Conservation (phyloP, 2,797 vertebrate species). For the Selene dorsalis region DNA sequence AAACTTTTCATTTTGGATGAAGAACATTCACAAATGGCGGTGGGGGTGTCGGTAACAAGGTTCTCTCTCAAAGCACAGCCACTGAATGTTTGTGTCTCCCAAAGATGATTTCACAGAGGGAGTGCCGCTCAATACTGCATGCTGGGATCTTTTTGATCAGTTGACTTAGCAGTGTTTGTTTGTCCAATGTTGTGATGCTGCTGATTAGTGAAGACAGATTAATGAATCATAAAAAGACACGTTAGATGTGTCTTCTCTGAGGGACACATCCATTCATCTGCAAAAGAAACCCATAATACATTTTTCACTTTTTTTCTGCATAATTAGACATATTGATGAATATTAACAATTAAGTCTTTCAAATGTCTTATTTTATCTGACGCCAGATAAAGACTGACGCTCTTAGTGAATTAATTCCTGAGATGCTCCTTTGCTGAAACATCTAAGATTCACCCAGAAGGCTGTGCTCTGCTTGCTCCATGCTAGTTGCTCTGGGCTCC, state of each 20-base stretch:
- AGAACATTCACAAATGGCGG: conserved; percentile 49
- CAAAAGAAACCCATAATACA: conserved; percentile 61
- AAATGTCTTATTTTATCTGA: conserved; percentile 79
- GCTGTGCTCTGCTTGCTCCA: conserved; percentile 65
- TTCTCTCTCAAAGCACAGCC: conserved; percentile 39
- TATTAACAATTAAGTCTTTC: conserved; percentile 84
- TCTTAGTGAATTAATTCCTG: conserved; percentile 71
- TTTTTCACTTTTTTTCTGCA: conserved; percentile 75
- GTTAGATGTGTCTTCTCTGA: conserved; percentile 71
- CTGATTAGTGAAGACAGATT: conserved; percentile 71
- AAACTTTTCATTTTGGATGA: conserved; percentile 73
- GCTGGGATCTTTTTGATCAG: conserved; percentile 66
- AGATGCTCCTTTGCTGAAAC: conserved; percentile 72
- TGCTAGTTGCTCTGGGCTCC: conserved; percentile 64
- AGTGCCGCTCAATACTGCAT: conserved; percentile 65
- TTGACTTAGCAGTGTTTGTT: conserved; percentile 74
- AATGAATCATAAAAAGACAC: conserved; percentile 80
- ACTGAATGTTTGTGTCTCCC: conserved; percentile 49
- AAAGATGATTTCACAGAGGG: conserved; percentile 44
- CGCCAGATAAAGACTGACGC: conserved; percentile 75
- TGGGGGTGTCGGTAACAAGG: conserved; percentile 6
- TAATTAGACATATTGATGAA: conserved; percentile 82
- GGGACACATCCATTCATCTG: conserved; percentile 61
- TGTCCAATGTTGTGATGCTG: conserved; percentile 71
- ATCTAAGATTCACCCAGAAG: conserved; percentile 76